These are phyloP conservation scores for Cataglyphis albicans DNA, from an alignment of 2,888 invertebrate genomes.

Conservation along the genomic window DNA sequence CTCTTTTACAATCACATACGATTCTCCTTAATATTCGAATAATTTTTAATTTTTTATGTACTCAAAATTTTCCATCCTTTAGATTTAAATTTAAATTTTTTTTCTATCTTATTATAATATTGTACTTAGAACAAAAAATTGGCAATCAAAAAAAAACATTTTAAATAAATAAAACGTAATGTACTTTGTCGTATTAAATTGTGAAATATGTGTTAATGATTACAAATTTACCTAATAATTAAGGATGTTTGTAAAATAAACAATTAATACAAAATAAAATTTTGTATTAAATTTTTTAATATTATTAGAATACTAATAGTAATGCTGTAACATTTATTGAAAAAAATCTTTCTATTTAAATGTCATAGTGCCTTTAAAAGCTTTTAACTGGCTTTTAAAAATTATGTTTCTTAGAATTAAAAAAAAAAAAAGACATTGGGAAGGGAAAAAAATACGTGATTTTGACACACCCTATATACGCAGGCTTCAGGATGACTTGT, in stretches of 20 bases:
- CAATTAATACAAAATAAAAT: too few relatives aligned
- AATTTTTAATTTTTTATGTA: not conserved
- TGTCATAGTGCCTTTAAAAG: not conserved
- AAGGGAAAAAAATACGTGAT: not conserved
- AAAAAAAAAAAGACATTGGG: not conserved
- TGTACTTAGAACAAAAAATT: not conserved
- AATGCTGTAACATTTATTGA: not conserved
- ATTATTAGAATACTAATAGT: not conserved
- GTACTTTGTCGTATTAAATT: too few relatives aligned
- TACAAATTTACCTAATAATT: too few relatives aligned
- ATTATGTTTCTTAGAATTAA: not conserved
- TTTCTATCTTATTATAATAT: not conserved
- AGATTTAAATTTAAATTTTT: not conserved
- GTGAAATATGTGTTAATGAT: too few relatives aligned
- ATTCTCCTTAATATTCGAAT: not conserved
- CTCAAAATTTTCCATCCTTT: not conserved
- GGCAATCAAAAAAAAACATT: not conserved
- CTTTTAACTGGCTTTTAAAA: not conserved
- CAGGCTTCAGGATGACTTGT: slow-evolving; percentile 62
- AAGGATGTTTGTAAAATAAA: not conserved
- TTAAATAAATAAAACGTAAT: not conserved
- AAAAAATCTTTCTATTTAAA: not conserved
- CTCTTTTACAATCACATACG: not conserved
- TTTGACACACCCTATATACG: slow-evolving; percentile 23
- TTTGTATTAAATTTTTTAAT: not conserved